phyloP scores from a whole-genome alignment of 2,888 invertebrate species.

The Drosophila crucigera region DNA sequence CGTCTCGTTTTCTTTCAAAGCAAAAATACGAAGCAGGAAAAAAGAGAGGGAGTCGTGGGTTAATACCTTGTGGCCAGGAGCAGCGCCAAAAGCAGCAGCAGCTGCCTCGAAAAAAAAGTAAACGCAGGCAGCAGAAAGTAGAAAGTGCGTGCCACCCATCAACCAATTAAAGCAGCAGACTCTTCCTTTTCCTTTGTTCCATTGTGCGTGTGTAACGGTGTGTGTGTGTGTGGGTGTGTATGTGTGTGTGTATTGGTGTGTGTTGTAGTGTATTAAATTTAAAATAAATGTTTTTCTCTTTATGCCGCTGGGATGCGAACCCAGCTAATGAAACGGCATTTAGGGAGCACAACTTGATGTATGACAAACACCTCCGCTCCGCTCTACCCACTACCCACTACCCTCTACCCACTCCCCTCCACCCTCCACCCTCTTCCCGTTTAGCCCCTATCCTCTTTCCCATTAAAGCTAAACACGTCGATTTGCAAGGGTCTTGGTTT shows the following conservation, averaged over 20 bases:
- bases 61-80: slow-evolving; percentile 31
- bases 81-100: slow-evolving; percentile 7
- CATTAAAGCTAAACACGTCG: slow-evolving; percentile 50
- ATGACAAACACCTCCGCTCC: slow-evolving; percentile 41
- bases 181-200: slow-evolving; percentile 31
- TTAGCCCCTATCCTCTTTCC: neutral
- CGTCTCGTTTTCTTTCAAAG: slow-evolving; percentile 63
- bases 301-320: slow-evolving; percentile 29
- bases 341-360: slow-evolving; percentile 59
- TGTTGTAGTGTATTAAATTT: slow-evolving; percentile 70
- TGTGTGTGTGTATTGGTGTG: slow-evolving; percentile 7
- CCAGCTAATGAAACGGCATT: slow-evolving; percentile 71
- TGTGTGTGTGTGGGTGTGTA: neutral
- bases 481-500: slow-evolving; percentile 11
- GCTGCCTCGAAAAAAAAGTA: slow-evolving; percentile 5
- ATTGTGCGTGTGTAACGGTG: slow-evolving; percentile 26
- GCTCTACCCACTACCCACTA: neutral
- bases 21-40: neutral
- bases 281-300: slow-evolving; percentile 72
- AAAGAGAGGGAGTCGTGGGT: slow-evolving; percentile 22
- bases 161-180: slow-evolving; percentile 66
- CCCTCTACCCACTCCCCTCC: neutral
- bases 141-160: slow-evolving; percentile 36
- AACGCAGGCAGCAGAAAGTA: neutral
- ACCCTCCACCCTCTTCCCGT: neutral